Conservation (phyloP, 1,140 invertebrate genomes). For the Aphis craccivora region DNA sequence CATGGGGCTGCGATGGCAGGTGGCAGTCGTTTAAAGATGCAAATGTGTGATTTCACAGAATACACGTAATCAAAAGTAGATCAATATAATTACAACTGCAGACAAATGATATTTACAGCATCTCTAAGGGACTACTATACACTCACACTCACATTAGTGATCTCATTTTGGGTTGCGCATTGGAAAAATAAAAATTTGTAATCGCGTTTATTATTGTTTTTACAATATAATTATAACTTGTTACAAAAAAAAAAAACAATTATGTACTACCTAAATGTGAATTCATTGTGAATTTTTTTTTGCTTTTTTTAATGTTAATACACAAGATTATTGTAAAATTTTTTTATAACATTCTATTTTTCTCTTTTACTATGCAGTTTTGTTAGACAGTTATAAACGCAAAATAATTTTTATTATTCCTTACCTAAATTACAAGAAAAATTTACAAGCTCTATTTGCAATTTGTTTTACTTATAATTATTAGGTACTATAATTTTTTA, state of each 20-base stretch:
- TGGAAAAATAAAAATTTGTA: slow-evolving; percentile 27
- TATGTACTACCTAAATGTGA: slow-evolving; percentile 19
- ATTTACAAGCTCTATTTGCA: background rate
- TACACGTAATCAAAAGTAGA: slow-evolving; percentile 67
- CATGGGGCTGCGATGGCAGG: slow-evolving; percentile 3
- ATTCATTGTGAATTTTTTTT: slow-evolving; percentile 45
- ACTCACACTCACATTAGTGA: background rate
- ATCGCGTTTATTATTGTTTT: background rate
- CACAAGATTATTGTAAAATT: slow-evolving; percentile 35
- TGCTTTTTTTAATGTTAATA: slow-evolving; percentile 42
- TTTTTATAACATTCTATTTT: background rate
- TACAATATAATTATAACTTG: background rate
- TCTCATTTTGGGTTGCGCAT: slow-evolving; percentile 47
- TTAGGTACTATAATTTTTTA: background rate
- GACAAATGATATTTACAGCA: background rate
- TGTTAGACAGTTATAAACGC: background rate
- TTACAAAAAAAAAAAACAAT: background rate
- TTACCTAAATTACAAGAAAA: background rate
- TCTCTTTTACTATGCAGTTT: background rate
- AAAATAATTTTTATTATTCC: background rate
- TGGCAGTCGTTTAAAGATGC: slow-evolving; percentile 64
- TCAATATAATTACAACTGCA: background rate
- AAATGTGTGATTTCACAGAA: slow-evolving; percentile 76
- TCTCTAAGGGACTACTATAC: background rate
- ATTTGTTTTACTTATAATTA: background rate